Conservation (phyloP, 2,797 vertebrate genomes). For the Cebuella pygmaea region DNA sequence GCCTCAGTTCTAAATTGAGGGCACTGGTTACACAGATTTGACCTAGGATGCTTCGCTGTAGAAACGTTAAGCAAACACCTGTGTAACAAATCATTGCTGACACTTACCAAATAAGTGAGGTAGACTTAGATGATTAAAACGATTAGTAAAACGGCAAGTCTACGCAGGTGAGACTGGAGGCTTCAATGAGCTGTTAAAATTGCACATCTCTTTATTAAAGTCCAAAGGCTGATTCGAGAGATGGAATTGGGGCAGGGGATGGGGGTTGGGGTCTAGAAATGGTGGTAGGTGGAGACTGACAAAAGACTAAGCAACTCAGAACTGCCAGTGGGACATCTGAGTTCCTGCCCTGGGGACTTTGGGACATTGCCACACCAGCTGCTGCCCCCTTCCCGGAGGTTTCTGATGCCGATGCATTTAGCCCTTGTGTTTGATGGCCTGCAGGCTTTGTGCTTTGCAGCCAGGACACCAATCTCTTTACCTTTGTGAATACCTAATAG, state of each 20-base stretch:
- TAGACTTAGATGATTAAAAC: not conserved
- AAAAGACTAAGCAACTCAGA: not conserved
- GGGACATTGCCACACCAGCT: not conserved
- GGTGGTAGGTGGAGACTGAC: not conserved
- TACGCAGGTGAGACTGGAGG: too few species aligned
- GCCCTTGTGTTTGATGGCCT: not conserved
- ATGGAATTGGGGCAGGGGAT: not conserved
- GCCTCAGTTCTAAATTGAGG: not conserved
- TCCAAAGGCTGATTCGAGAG: not conserved
- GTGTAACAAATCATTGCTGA: not conserved
- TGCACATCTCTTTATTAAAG: not conserved
- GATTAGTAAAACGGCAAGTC: not conserved
- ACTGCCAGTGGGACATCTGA: not conserved
- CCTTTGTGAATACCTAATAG: slow-evolving; percentile 15
- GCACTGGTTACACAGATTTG: not conserved
- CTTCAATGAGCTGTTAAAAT: not conserved
- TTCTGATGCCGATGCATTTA: not conserved
- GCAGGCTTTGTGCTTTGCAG: not conserved
- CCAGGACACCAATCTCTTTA: not conserved
- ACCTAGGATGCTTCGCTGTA: not conserved
- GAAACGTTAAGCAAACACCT: not conserved
- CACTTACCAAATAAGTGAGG: not conserved
- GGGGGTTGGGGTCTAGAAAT: not conserved
- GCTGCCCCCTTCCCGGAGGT: not conserved
- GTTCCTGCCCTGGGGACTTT: not conserved